Base-by-base conservation (phyloP, 2,888 invertebrate genomes). In the Diplolepis rosae region DNA sequence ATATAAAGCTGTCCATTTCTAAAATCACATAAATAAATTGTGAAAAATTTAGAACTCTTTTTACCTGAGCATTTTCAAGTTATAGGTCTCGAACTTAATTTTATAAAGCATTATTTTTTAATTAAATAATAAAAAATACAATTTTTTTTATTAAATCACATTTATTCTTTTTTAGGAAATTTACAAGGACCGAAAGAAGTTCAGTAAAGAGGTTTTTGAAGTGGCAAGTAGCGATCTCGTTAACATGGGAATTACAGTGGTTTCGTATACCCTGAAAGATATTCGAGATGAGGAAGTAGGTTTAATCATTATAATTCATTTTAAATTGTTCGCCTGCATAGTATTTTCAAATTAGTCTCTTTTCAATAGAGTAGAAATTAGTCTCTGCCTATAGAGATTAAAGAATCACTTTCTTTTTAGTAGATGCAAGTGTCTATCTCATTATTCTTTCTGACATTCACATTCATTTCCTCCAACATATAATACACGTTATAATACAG, bases 241-340 rank as follows among this genome's bases (percentile, higher is more conserved):
- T 80, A 97, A 98, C 86, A 98, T 98, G 97, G 97, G 98, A 52
- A 97, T 98, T 82, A 97, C 97, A 7, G 97, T 98, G 0, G 97
- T 98, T 13, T 97, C 97, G 0, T 98, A 98, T 88, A 98, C 97
- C 0, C 90, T 98, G 30, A 98, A 97, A 89, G 98, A 98, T 89
- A 96, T 98, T 77, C 91, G 97, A 75, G 98, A 98, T 86, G 97
- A 98, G 90, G 97, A 97, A 94, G 97, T 96, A 91, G 89, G 90
- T 88, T 69, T 71, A 22, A 39, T 24, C 7, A 39, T 39, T 61
- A 54, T 22, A 15, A 22, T 51, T 48, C 39, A 15, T 15, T 67
- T 42, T 39, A 65, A 66, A 30, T 66, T 68, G 61, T 18, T 56
- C 18, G 3, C 39, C 54, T 71, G 13, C 69, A 69, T 74, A 27